phyloP scores from a whole-genome alignment of 35 echinoderm and acorn worm species.

The Anneissia japonica region DNA sequence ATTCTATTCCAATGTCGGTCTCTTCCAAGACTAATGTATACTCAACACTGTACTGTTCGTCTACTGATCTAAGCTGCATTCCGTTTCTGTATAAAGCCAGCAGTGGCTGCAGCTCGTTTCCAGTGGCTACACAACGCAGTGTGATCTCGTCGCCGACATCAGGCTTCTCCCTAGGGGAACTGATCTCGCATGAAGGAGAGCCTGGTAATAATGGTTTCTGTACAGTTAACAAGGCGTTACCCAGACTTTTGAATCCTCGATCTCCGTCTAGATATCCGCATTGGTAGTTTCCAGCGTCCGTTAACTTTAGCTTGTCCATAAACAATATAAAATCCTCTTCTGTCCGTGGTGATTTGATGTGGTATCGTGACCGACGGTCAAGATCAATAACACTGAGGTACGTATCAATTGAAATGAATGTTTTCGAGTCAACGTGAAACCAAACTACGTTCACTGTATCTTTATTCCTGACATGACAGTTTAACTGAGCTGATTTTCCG shows the following conservation, averaged over 20 bases:
- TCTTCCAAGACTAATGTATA: neutral
- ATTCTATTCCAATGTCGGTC: neutral
- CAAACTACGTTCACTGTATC: neutral
- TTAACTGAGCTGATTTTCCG: neutral
- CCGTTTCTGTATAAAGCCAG: neutral
- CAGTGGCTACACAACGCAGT: neutral
- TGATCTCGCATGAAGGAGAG: neutral
- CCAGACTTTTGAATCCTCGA: neutral
- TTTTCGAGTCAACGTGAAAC: neutral
- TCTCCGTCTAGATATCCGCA: neutral
- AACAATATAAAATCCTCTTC: neutral
- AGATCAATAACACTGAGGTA: neutral
- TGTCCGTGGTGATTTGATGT: neutral
- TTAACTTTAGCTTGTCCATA: neutral
- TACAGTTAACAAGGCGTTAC: neutral
- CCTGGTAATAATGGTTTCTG: neutral
- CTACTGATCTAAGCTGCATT: neutral
- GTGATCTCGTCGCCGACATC: neutral
- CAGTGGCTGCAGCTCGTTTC: neutral
- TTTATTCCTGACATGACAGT: neutral
- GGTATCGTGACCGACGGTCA: neutral
- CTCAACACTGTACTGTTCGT: neutral
- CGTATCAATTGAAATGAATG: neutral
- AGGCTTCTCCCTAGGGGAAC: neutral
- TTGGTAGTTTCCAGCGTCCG: neutral